These are phyloP conservation scores for Eupithecia subfuscata DNA, from an alignment of 2,888 invertebrate genomes.

Conservation along the genomic window DNA sequence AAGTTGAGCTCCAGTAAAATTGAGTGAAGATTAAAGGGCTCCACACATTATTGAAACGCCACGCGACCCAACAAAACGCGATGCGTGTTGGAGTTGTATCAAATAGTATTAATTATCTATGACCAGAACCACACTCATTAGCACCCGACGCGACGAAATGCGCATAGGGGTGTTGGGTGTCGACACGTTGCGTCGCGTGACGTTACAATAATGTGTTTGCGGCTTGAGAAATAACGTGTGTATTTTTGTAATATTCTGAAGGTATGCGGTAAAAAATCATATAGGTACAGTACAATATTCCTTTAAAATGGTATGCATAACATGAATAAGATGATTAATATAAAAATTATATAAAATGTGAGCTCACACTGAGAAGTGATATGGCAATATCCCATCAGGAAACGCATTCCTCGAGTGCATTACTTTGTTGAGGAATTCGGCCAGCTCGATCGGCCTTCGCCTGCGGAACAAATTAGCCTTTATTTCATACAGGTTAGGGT, in stretches of 20 bases:
- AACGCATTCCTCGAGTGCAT: constrained; percentile 73
- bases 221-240: background rate
- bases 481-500: constrained; percentile 45
- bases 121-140: too few relatives aligned
- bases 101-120: too few relatives aligned
- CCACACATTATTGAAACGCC: too few relatives aligned
- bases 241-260: background rate
- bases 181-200: too few relatives aligned
- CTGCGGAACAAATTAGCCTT: constrained; percentile 75
- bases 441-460: constrained; percentile 82
- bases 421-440: constrained; percentile 81
- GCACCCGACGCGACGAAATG: too few relatives aligned
- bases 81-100: too few relatives aligned
- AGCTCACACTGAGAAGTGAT: constrained; percentile 85
- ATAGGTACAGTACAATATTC: constrained; percentile 51
- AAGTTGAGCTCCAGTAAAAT: too few relatives aligned
- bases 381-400: constrained; percentile 80
- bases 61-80: too few relatives aligned
- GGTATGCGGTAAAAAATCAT: constrained; percentile 1
- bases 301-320: constrained; percentile 27
- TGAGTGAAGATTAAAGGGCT: too few relatives aligned
- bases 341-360: constrained; percentile 59
- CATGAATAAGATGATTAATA: constrained; percentile 39
- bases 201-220: too few relatives aligned
- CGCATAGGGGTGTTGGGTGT: too few relatives aligned